Evolutionary conservation across 2,888 invertebrate species (phyloP), one percentile per base, ranked within the genome.

Genomic region (Campoplex capitator): DNA sequence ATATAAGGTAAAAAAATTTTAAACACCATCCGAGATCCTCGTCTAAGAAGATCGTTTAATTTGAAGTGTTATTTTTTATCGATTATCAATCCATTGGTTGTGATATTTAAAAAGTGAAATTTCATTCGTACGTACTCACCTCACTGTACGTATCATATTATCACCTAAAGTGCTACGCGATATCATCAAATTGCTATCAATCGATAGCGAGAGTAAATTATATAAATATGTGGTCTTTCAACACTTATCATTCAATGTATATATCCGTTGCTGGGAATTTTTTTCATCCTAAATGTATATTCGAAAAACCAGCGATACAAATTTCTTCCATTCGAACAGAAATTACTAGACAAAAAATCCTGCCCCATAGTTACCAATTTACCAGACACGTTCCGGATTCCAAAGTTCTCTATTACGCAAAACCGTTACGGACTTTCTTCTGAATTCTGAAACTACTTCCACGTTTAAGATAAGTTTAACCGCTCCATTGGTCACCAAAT

Each of bases 341-440:
- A 58, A 28, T 58, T 28, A 28, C 3, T 2, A 58, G 58, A 58
- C 11, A 58, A 58, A 58, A 58, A 58, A 28, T 28, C 4, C 9
- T 58, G 9, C 28, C 28, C 28, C 11, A 32, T 71, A 16, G 54
- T 77, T 54, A 68, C 35, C 79, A 38, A 74, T 74, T 45, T 35
- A 58, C n/a, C 56, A 42, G 62, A 58, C 74, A 68, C 35, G 23
- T 28, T n/a, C 48, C 77, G 77, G 67, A 67, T 38, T 16, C 45
- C 42, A n/a, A 67, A 51, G 23, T 28, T 78, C 35, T 16, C n/a
- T 28, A 8, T 70, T 79, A 58, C 79, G 70, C 58, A 70, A 79
- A 71, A 56, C 13, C 35, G 45, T 23, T 45, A 58, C 51, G 67
- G 8, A 71, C 79, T 71, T 79, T 71, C 78, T 68, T 78, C 51